Evolutionary conservation across 2,888 invertebrate species (phyloP), one percentile per base, ranked within the genome.

Genomic region (Agelastica alni): DNA sequence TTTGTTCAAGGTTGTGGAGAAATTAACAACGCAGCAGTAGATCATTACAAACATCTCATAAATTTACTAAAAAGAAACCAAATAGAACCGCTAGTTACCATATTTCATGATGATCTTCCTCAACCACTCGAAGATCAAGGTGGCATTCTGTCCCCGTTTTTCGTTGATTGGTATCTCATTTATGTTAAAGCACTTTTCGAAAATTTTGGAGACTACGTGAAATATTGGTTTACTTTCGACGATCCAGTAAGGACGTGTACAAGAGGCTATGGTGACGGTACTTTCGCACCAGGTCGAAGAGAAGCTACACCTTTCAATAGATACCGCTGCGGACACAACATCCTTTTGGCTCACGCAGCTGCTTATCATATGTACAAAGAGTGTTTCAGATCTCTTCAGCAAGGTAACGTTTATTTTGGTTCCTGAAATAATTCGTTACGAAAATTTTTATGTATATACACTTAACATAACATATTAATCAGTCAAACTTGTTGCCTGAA

Each of bases 181-280:
- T 54, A 49, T 12, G 54, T 44, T 5, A 37, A 18, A 37, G 41
- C 49, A 32, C 31, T 14, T 36, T 54, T 54, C 14, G 43, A 54
- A 31, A 4, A 32, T 20, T 54, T 54, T 31, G 54, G 54, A 43
- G 43, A 36, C 9, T 16, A 31, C 16, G 54, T 54, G 2, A 43
- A 54, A 26, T 48, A 31, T 20, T 54, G 54, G 54, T 14, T 49
- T 5, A 54, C 54, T 4, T 54, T 54, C 22, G 31, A 54, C n/a
- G 31, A 49, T n/a, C 54, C 54, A 12, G 14, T 22, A 9, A 16
- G 6, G 9, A 39, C 14, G 2, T 53, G 53, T 20, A 18, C 22
- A 20, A 32, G 16, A 4, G 49, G 54, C 6, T 54, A 54, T n/a
- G 54, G 54, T 2, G 18, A 42, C 14, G 54, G 54, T 10, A 41